Percentiles rank a stretch among this genome's conserved stretches.
Conservation (phyloP, 2,797 vertebrate genomes). For the Danio aesculapii region DNA sequence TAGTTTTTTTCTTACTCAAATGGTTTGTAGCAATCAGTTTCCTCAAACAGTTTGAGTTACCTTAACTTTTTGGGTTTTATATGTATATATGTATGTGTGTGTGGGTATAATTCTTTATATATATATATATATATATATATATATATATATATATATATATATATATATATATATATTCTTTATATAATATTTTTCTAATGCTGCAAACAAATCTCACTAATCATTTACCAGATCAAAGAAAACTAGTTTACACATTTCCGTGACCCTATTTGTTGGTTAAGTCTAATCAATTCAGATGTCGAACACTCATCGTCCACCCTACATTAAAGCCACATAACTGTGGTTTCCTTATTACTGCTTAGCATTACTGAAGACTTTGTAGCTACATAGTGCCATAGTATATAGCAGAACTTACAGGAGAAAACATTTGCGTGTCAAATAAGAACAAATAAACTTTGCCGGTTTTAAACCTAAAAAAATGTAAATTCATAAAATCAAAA, state of each 20-base stretch:
- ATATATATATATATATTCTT: no score
- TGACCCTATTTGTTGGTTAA: neutral
- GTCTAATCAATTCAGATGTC: neutral
- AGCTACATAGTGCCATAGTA: neutral
- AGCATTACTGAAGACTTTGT: neutral
- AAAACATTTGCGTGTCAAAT: neutral
- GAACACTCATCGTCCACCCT: neutral
- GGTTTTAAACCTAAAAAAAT: no score
- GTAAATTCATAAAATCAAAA: no score
- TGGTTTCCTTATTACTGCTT: constrained; percentile 5
- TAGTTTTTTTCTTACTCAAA: no score
- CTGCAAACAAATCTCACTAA: neutral
- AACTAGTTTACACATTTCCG: neutral
- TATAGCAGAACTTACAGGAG: neutral
- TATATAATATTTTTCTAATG: no score
- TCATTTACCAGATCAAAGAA: neutral
- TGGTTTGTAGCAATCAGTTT: no score
- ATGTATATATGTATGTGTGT: no score
- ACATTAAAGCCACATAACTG: constrained; percentile 15
- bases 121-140: no score
- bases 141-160: no score
- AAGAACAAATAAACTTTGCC: neutral
- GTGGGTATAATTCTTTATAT: no score
- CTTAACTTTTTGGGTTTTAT: no score
- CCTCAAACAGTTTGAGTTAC: no score